phyloP scores from a whole-genome alignment of 2,113 vertebrate species.

The Urocynchramus pylzowi region DNA sequence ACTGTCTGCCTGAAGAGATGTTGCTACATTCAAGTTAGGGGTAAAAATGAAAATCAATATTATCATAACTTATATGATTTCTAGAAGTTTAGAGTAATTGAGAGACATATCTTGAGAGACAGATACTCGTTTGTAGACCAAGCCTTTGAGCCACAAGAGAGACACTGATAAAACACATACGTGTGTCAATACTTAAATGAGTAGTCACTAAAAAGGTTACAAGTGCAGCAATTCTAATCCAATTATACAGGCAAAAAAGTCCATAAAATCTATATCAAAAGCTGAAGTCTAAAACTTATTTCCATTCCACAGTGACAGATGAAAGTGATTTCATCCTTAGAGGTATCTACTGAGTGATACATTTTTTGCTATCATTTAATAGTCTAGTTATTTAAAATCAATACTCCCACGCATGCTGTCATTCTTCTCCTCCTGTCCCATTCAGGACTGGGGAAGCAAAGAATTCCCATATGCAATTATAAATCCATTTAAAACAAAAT shows the following conservation, averaged over 20 bases:
- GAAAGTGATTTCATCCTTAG: not conserved
- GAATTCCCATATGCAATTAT: constrained; percentile 14
- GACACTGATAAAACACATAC: not conserved
- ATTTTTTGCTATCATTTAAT: constrained; percentile 51
- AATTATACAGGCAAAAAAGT: constrained; percentile 1
- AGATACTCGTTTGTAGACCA: not conserved
- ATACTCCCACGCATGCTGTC: constrained; percentile 26
- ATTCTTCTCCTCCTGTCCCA: constrained; percentile 20
- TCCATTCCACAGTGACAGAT: constrained; percentile 9
- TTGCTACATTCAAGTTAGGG: not conserved
- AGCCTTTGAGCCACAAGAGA: not conserved
- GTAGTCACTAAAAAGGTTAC: constrained; percentile 28
- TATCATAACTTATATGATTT: not conserved
- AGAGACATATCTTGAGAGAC: not conserved
- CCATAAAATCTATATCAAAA: constrained; percentile 34
- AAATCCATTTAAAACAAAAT: constrained; percentile 37
- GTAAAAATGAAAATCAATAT: not conserved
- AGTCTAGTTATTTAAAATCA: constrained; percentile 52
- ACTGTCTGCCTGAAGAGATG: not conserved
- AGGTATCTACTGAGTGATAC: not conserved
- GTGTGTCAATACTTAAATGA: not conserved
- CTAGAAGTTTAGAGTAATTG: not conserved
- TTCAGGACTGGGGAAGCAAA: constrained; percentile 6
- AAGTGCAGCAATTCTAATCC: constrained; percentile 23
- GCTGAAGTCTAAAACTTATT: constrained; percentile 11